A percentile compares a stretch with the other conserved stretches of the same genome.
Conservation (phyloP, 2,113 vertebrate species). For the Dendropsophus ebraccatus region DNA sequence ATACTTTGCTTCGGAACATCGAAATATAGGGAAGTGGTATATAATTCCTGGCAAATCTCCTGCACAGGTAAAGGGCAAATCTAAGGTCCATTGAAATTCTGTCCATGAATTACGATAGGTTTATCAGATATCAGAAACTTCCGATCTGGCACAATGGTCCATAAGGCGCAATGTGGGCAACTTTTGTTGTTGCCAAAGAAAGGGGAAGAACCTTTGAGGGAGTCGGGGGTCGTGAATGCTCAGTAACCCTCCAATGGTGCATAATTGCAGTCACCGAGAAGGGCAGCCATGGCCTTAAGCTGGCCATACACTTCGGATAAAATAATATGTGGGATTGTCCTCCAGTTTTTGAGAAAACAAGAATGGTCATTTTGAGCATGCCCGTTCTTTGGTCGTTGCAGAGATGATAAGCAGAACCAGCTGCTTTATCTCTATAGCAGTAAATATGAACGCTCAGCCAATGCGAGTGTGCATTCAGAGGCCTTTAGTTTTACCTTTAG, state of each 20-base stretch:
- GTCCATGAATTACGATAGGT: not conserved
- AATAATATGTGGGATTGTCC: not conserved
- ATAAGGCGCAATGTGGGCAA: not conserved
- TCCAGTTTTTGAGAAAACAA: not conserved
- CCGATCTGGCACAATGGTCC: not conserved
- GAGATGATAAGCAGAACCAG: not conserved
- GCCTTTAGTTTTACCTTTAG: not conserved
- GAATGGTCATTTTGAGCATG: not conserved
- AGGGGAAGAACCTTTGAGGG: too few species aligned
- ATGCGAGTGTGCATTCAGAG: too few species aligned
- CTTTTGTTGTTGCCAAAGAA: not conserved
- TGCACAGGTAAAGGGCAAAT: not conserved
- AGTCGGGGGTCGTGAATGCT: not conserved
- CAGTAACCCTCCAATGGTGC: not conserved
- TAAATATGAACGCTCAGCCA: not conserved
- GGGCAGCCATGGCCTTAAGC: not conserved
- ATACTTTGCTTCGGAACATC: conserved; percentile 3
- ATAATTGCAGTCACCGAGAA: not conserved
- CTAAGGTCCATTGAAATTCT: not conserved
- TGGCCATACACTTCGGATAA: not conserved
- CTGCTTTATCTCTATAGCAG: not conserved
- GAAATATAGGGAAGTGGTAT: not conserved
- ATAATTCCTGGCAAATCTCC: not conserved
- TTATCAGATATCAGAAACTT: not conserved
- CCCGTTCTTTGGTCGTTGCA: not conserved